phyloP scores from a whole-genome alignment of 2,113 vertebrate species.

The Thomomys bottae region DNA sequence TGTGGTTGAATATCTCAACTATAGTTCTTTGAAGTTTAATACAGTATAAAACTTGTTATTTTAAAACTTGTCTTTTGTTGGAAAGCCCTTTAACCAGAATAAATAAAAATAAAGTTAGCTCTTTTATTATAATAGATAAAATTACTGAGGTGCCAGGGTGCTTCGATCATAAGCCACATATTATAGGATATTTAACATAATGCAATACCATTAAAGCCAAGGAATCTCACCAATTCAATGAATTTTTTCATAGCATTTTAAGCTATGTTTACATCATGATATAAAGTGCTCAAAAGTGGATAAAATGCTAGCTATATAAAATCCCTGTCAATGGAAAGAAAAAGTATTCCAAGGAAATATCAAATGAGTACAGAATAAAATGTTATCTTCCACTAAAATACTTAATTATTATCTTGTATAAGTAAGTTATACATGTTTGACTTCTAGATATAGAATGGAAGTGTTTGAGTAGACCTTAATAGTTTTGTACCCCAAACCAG shows the following conservation, averaged over 20 bases:
- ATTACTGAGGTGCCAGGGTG: background rate
- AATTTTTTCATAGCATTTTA: background rate
- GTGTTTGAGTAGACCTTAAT: constrained; percentile 25
- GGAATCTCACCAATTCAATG: background rate
- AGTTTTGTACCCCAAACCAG: background rate
- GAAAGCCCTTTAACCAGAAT: background rate
- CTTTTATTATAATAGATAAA: background rate
- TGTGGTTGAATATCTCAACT: background rate
- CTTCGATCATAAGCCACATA: background rate
- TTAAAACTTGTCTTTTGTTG: background rate
- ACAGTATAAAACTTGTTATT: background rate
- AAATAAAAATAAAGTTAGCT: background rate
- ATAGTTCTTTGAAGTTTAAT: constrained; percentile 1
- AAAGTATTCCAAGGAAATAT: constrained; percentile 32
- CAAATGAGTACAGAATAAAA: constrained; percentile 20
- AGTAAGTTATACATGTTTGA: constrained; percentile 17
- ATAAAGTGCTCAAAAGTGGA: constrained; percentile 8
- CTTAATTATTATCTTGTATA: background rate
- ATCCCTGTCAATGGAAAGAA: background rate
- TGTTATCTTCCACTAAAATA: background rate
- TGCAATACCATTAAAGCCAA: background rate
- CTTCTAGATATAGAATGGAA: background rate
- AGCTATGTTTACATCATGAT: background rate
- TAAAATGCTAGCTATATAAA: constrained; percentile 28
- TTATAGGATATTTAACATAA: background rate